Evolutionary conservation across 2,797 vertebrate genomes (phyloP), one percentile per base, ranked within the genome.

Genomic region (Lacerta agilis): DNA sequence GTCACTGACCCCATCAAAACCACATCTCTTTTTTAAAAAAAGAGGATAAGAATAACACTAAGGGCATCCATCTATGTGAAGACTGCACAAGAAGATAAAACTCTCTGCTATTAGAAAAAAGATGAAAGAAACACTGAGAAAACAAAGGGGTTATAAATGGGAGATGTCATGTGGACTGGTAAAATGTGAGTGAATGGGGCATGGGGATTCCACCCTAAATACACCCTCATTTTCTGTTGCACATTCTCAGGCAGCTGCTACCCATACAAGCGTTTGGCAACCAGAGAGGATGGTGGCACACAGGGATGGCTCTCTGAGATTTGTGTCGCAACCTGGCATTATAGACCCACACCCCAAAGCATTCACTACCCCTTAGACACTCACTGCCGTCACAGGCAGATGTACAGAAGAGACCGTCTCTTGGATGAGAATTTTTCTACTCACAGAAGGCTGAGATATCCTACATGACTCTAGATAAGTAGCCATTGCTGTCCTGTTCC

Each of bases 351-450:
- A 81, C 38, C n/a, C 61, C 88, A 76, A 75, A 85, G 76, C 64
- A 64, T 15, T 13, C 45, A 58, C 29, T 33, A 45, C 43, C 66
- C 79, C 20, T 84, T 49, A 38, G 43, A 91, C 36, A 15, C 86
- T 75, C 84, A 81, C 82, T 38, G 78, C 36, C 92, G 86, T 83
- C 72, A 84, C 41, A 87, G 58, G 81, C 82, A 80, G 84, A 79
- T 91, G 84, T 18, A 8, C 67, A 89, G 77, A 58, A 87, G 87
- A 86, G 82, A 89, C 58, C 81, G 64, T 85, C 75, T 71, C 83
- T 82, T 82, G 71, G 71, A 71, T 66, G 71, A 75, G 18, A 72
- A 61, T 27, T 71, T 80, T 88, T 88, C 83, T 85, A 85, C 83
- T 81, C 69, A 6, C 71, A 33, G 83, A 82, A 82, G 58, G 83